These are phyloP conservation scores for Cerastoderma edule DNA, from an alignment of 2,888 invertebrate species.

Conservation along the genomic window DNA sequence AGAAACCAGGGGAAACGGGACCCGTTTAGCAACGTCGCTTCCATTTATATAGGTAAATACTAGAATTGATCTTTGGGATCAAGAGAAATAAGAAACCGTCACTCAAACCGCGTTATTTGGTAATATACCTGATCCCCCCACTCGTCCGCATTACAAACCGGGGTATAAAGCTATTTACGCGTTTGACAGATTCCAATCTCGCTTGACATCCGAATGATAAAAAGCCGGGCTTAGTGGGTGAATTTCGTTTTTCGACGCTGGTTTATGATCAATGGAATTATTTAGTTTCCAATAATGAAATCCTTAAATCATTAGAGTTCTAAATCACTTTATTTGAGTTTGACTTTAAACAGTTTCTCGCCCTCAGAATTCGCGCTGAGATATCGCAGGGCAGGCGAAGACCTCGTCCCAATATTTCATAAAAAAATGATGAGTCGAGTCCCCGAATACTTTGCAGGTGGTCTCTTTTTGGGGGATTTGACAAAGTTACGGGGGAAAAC, in stretches of 20 bases:
- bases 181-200: conserved; percentile 53
- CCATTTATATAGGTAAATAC: conserved; percentile 57
- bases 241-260: conserved; percentile 49
- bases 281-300: conserved; percentile 60
- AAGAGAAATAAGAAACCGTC: conserved; percentile 49
- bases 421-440: too few relatives aligned
- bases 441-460: too few relatives aligned
- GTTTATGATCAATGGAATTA: conserved; percentile 55
- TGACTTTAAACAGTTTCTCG: conserved; percentile 52
- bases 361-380: not conserved
- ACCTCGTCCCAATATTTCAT: too few relatives aligned
- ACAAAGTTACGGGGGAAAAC: too few relatives aligned
- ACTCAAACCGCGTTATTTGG: conserved; percentile 47
- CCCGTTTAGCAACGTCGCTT: conserved; percentile 44
- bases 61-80: conserved; percentile 50
- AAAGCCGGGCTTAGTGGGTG: conserved; percentile 52
- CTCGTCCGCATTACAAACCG: conserved; percentile 41
- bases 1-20: too few relatives aligned
- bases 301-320: conserved; percentile 55
- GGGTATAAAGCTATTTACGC: conserved; percentile 55
- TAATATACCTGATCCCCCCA: conserved; percentile 42
- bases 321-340: conserved; percentile 62
- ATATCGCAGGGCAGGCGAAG: too few relatives aligned
- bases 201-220: conserved; percentile 56
- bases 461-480: too few relatives aligned